Evolutionary conservation across 2,888 invertebrate species (phyloP).

Genomic region (Nemapogon koenigi): DNA sequence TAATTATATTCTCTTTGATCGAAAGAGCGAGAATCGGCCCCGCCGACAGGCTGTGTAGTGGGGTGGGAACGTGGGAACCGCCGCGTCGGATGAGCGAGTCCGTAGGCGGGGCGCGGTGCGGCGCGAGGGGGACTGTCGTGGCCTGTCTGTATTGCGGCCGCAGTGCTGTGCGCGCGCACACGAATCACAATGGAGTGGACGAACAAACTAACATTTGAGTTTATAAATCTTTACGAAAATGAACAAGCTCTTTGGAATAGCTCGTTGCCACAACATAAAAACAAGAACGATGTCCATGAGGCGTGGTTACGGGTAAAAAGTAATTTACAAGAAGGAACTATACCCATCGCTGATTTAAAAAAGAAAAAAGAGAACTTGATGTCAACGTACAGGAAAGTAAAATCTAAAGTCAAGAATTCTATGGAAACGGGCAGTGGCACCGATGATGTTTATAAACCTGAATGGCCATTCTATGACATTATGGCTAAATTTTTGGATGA

Average conservation of each 20-base stretch:
- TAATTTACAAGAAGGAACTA: conserved; percentile 27
- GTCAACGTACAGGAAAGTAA: conserved; percentile 37
- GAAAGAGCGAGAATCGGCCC: too few relatives aligned
- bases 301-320: conserved; percentile 29
- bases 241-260: conserved; percentile 36
- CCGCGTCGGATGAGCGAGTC: too few relatives aligned
- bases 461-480: conserved; percentile 4
- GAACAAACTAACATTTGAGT: conserved; percentile 16
- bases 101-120: background rate
- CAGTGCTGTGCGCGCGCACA: background rate
- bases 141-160: background rate
- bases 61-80: too few relatives aligned
- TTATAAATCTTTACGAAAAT: conserved; percentile 27
- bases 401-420: conserved; percentile 30
- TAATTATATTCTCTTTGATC: too few relatives aligned
- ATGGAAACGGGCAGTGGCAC: conserved; percentile 11
- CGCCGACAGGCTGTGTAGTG: too few relatives aligned
- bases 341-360: conserved; percentile 29
- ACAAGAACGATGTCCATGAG: conserved; percentile 18
- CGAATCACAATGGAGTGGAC: background rate
- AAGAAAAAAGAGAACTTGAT: conserved; percentile 40
- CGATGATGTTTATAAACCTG: conserved; percentile 25
- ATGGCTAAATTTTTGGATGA: conserved; percentile 3
- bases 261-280: conserved; percentile 22
- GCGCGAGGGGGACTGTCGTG: background rate